These are phyloP conservation scores for Bellardia bayeri DNA, from an alignment of 2,888 invertebrate species.

Conservation along the genomic window DNA sequence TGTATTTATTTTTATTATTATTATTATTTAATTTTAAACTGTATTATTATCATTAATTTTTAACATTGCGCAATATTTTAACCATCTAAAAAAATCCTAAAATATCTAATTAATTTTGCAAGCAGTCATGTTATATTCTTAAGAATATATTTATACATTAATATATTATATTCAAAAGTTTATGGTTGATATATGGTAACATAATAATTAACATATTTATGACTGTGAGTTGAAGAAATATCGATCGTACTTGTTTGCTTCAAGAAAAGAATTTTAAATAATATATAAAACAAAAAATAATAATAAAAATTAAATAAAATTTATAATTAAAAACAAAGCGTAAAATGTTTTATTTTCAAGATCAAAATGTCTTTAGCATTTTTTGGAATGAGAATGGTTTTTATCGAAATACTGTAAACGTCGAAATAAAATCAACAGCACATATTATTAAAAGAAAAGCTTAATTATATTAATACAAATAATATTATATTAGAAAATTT, in stretches of 20 bases:
- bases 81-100: background rate
- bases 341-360: background rate
- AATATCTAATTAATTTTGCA: background rate
- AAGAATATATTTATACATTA: background rate
- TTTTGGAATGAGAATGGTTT: no score
- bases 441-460: no score
- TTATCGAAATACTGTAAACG: no score
- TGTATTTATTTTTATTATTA: constrained; percentile 31
- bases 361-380: no score
- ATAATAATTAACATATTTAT: background rate
- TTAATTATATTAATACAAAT: no score
- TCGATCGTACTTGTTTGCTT: constrained; percentile 61
- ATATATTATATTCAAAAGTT: background rate
- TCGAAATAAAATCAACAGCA: no score
- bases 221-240: constrained; percentile 38
- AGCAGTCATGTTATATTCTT: constrained; percentile 8
- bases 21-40: constrained; percentile 45
- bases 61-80: constrained; percentile 30
- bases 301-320: constrained; percentile 2
- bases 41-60: constrained; percentile 41
- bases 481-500: no score
- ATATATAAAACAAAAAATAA: background rate
- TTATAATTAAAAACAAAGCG: constrained; percentile 24
- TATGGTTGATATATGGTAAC: background rate
- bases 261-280: constrained; percentile 24